Evolutionary conservation across 2,113 vertebrate genomes (phyloP), one percentile per base, ranked within the genome.

Genomic region (Perccottus glenii): DNA sequence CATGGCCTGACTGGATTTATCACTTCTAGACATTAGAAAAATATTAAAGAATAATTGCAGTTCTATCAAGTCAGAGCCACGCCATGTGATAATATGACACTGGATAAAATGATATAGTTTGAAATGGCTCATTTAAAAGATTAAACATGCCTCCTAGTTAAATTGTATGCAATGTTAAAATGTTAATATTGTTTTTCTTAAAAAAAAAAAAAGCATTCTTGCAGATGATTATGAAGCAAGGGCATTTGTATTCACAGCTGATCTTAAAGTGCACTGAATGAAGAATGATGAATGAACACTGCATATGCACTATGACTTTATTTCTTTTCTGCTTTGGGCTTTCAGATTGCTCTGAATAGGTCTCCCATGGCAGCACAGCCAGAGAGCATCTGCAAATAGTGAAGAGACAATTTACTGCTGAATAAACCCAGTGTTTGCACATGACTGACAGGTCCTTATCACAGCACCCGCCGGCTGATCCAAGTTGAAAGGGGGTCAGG

Each of bases 361-460:
- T 84, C 71, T 60, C 71, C 69, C 60, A 16, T 53, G 78, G 85
- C 73, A 60, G 73, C 69, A 3, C 70, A 77, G 74, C 75, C 65
- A 62, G 70, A 70, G 50, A 75, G 70, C 52, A 65, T 81, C 56
- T 67, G 68, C 49, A n/a, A 73, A 69, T 67, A 59, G 49, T 12
- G 19, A 74, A 55, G 77, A 82, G 67, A 77, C 62, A 75, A 74
- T 86, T 78, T 82, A 46, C 73, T 58, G 68, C 72, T 78, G 67
- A 79, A 80, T 83, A 80, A 85, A 65, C 71, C 53, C 8, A 2
- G 64, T 64, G 52, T 76, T 75, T 73, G 74, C 44, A 40, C 51
- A 72, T 92, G 90, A 93, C 67, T 89, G 89, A 86, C 91, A 78
- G 88, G 68, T 84, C 77, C 83, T 92, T 92, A 92, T 92, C 92